Evolutionary conservation across 1,140 invertebrate species (phyloP), one percentile per base, ranked within the genome.

Genomic region (Drosophila rhopaloa): DNA sequence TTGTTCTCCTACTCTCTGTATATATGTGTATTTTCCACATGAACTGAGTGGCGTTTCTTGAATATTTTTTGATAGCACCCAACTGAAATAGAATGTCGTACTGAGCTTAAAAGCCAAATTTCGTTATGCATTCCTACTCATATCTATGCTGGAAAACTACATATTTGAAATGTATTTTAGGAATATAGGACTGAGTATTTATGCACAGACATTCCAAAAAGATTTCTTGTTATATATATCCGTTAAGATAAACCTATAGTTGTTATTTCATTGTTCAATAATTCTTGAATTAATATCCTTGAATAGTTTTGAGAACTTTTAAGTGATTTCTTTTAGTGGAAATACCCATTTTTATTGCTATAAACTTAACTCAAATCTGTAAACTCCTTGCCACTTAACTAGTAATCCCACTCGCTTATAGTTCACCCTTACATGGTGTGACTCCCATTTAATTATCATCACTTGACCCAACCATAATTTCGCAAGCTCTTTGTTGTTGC

Each of bases 361-460:
- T 60, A 1, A 57, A 11, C 8, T 61, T 57, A 56, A 57, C 32
- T 27, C 24, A 27, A 58, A 60, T 54, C 47, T 8, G 24, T 60
- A 38, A 54, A 53, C 19, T 19, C 14, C n/a, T 40, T 19, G 47
- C 9, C 32, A 61, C n/a, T 43, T 27, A 59, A 32, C 8, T 4
- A 41, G 5, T 54, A 41, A 11, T 10, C 27, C n/a, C 24, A 16
- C 37, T 9, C 40, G 13, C 13, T 4, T 38, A 5, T 11, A 46
- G 35, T 37, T 46, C 1, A 19, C 35, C n/a, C 43, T 13, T 40
- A 19, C 53, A 19, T 32, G 53, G 58, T 27, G 32, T n/a, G 32
- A 43, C n/a, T 29, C 40, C 24, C 43, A 62, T 66, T 65, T 65
- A 66, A 66, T 66, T 40, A 48, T 48, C 60, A 66, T 38, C 63